These are phyloP conservation scores for Mormyrops boulengeri DNA, from an alignment of 2,797 vertebrate genomes.

Conservation along the genomic window DNA sequence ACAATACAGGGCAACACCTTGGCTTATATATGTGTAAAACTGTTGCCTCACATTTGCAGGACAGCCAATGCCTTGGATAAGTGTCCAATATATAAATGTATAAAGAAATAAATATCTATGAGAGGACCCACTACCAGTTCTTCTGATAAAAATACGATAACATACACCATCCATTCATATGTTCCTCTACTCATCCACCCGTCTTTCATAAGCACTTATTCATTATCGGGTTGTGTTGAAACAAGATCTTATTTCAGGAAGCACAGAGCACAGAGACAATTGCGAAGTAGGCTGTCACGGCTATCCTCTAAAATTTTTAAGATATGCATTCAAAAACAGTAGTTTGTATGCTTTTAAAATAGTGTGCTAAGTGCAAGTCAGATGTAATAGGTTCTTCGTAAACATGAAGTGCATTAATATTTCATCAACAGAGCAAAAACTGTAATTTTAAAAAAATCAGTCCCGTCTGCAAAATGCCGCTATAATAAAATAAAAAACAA, in stretches of 20 bases:
- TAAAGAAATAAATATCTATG: background rate
- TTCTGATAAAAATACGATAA: background rate
- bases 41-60: background rate
- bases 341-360: background rate
- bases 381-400: background rate
- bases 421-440: background rate
- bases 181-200: background rate
- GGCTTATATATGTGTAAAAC: background rate
- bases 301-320: background rate
- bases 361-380: background rate
- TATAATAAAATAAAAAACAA: background rate
- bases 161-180: background rate
- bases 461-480: background rate
- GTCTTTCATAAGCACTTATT: background rate
- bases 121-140: background rate
- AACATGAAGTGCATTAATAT: background rate
- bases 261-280: background rate
- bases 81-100: background rate
- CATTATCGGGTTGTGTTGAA: background rate
- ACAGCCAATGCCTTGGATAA: background rate
- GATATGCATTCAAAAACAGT: background rate
- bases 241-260: background rate
- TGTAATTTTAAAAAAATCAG: background rate
- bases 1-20: background rate
- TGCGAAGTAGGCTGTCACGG: background rate